Base-by-base conservation (phyloP, 2,797 vertebrate species). In the Cryptoblepharus egeriae region DNA sequence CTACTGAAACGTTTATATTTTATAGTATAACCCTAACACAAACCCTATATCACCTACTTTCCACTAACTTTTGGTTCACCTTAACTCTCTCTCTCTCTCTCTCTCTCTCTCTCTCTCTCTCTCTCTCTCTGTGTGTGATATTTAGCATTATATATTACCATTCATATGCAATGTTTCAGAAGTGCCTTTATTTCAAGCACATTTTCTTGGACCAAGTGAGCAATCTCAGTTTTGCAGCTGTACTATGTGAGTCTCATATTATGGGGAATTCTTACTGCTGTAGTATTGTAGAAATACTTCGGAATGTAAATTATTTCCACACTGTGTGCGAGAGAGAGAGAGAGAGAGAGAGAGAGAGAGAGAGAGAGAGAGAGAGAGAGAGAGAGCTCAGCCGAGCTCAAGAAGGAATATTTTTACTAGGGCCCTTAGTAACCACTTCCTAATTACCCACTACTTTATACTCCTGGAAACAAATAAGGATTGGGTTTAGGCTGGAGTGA, bases 401-500 rank as follows among this genome's bases (percentile, higher is more conserved):
- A 82, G 55, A 39, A 65, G 58, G 82, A 55, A 64, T 10, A 28
- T 42, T 11, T 55, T n/a, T 28, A 79, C 18, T 26, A 26, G 7
- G 77, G 30, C 58, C 77, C 76, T 24, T 1, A 28, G 35, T 75
- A 85, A 87, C 28, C 16, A 4, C 57, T 16, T 61, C 32, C n/a
- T 85, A 80, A 83, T 79, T 70, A 64, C 0, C 1, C 0, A 52
- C 65, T 1, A 3, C 72, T 80, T 84, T 39, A 42, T 69, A 71
- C 60, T 70, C 55, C 76, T 55, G 68, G 70, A 35, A 78, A 61
- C 22, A 83, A 73, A 71, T 13, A 82, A 15, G 32, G 49, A 7
- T 64, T 72, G 45, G 9, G 2, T 20, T 82, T 72, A 52, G 3
- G 74, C 55, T 3, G 0, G 2, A 77, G 20, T 0, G 32, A 84